A percentile compares a stretch with the other conserved stretches of the same genome.
phyloP scores from a whole-genome alignment of 2,113 vertebrate species.

The Oryctolagus cuniculus region mOryCun1.1 NC_091443.1:25976501-25977000 shows the following conservation, averaged over 20 bases:
- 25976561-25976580: neutral
- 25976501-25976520: neutral
- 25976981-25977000: neutral
- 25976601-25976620: neutral
- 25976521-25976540: conserved; percentile 19
- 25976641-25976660: neutral
- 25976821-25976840: conserved; percentile 52
- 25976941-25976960: neutral
- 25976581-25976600: conserved; percentile 24
- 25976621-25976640: conserved; percentile 42
- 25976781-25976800: conserved; percentile 38
- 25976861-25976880: neutral
- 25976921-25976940: conserved; percentile 10
- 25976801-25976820: neutral
- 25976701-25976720: conserved; percentile 28
- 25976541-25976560: neutral
- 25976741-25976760: neutral
- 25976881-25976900: neutral
- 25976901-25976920: conserved; percentile 11
- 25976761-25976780: conserved; percentile 19
- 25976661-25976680: conserved; percentile 47
- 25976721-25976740: neutral
- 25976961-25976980: neutral
- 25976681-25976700: conserved; percentile 11
- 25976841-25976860: conserved; percentile 12